phyloP scores from a whole-genome alignment of 2,113 vertebrate genomes.

The Pseudopipra pipra region DNA sequence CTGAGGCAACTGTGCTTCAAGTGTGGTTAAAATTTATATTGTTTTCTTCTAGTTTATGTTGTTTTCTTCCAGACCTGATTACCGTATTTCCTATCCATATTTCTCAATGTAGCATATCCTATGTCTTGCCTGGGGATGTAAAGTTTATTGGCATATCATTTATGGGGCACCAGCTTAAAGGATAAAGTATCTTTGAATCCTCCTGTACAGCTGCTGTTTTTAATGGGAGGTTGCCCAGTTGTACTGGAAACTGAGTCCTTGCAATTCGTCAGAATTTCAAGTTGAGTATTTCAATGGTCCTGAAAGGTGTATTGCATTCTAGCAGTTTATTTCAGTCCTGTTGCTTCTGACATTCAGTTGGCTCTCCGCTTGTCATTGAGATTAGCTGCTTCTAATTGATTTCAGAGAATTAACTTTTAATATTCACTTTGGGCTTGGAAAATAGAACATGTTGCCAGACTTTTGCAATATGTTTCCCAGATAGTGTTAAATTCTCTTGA shows the following conservation, averaged over 20 bases:
- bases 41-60: background rate
- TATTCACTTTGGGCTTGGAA: background rate
- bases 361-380: background rate
- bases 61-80: background rate
- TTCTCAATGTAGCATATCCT: background rate
- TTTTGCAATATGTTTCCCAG: background rate
- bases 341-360: background rate
- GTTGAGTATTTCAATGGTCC: background rate
- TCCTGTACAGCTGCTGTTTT: background rate
- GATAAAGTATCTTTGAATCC: background rate
- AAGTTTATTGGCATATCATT: background rate
- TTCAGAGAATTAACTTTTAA: background rate
- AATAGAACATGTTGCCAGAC: background rate
- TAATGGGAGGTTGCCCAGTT: background rate
- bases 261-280: background rate
- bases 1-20: background rate
- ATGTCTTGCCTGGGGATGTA: background rate
- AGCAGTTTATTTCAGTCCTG: background rate
- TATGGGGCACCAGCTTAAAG: background rate
- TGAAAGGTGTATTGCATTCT: background rate
- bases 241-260: background rate
- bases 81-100: background rate
- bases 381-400: slow-evolving; percentile 2
- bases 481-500: background rate
- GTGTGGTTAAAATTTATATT: background rate